A percentile compares a stretch with the other conserved stretches of the same genome.
These are phyloP conservation scores for Ophion costatus DNA, from an alignment of 2,888 invertebrate genomes.

Conservation along the genomic window DNA sequence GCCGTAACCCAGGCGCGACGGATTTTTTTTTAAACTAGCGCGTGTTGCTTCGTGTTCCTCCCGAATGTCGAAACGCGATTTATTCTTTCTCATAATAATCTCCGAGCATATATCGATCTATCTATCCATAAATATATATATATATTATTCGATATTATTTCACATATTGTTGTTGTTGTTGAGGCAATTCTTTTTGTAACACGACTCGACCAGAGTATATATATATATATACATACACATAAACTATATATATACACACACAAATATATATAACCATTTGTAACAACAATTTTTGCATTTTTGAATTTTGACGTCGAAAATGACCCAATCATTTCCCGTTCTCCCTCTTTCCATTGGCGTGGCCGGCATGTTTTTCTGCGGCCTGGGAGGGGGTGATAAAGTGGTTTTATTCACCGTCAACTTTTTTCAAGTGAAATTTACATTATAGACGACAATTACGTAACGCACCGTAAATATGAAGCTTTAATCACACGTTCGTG, in stretches of 20 bases:
- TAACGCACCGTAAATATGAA: no score
- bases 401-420: no score
- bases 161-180: conserved; percentile 38
- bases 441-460: no score
- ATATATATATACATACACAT: conserved; percentile 3
- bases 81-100: background rate
- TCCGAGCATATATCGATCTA: background rate
- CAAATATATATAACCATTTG: conserved; percentile 76
- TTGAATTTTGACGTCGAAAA: no score
- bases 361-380: no score
- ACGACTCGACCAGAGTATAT: conserved; percentile 75
- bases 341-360: no score
- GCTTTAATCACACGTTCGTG: no score
- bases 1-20: no score
- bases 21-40: background rate
- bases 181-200: conserved; percentile 78
- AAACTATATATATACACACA: background rate
- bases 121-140: background rate
- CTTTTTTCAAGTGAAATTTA: no score
- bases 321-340: no score
- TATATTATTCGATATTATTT: conserved; percentile 24
- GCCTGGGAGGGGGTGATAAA: no score
- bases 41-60: background rate
- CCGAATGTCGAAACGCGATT: background rate
- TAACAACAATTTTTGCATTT: conserved; percentile 69